These are phyloP conservation scores for Pemphredon lugubris DNA, from an alignment of 2,888 invertebrate species.

Conservation along the genomic window DNA sequence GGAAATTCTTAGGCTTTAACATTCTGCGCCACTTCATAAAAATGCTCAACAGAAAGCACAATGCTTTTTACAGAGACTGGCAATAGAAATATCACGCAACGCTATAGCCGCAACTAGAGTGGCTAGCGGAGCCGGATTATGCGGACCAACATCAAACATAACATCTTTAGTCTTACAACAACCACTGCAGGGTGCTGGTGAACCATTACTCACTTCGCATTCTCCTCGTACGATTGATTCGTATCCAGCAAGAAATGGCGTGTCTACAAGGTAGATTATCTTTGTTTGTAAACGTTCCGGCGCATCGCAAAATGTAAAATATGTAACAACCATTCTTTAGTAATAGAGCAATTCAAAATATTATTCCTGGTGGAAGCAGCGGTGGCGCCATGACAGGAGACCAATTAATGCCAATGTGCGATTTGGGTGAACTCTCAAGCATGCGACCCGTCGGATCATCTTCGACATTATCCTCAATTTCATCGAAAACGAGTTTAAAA, in stretches of 20 bases:
- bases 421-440: conserved; percentile 66
- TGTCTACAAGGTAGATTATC: conserved; percentile 67
- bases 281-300: no score
- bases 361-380: conserved; percentile 48
- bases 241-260: conserved; percentile 37
- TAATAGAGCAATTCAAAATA: conserved; percentile 62
- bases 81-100: conserved; percentile 87
- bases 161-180: conserved; percentile 61
- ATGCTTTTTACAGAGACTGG: conserved; percentile 82
- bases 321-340: no score
- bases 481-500: conserved; percentile 71
- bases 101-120: conserved; percentile 83
- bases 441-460: conserved; percentile 67
- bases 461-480: conserved; percentile 69
- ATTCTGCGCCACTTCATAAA: no score
- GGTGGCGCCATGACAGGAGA: conserved; percentile 40
- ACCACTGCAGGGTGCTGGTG: conserved; percentile 55
- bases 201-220: conserved; percentile 60
- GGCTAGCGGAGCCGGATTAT: conserved; percentile 55
- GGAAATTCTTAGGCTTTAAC: not conserved
- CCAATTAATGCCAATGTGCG: conserved; percentile 69
- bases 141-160: conserved; percentile 60
- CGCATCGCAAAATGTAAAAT: no score
- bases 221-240: conserved; percentile 60
- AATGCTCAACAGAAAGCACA: no score